Conservation (phyloP, 23 tunicate species). For the Halocynthia aurantium region DNA sequence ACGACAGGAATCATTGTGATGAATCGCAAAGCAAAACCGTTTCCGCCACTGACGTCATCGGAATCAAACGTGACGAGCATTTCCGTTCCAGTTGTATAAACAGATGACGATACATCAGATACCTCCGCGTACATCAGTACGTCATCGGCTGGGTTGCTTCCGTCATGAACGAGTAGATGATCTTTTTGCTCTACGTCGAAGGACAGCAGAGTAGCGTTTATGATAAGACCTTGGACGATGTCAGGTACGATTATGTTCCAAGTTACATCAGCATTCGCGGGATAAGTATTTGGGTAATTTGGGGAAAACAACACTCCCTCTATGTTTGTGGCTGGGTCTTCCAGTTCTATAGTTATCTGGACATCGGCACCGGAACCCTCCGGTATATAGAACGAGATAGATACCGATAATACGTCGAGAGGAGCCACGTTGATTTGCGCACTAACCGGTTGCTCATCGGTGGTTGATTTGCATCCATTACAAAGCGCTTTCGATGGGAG, state of each 20-base stretch:
- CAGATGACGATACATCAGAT: too few relatives aligned
- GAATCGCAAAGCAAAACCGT: too few relatives aligned
- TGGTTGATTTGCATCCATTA: neutral
- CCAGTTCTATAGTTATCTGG: slow-evolving; percentile 8
- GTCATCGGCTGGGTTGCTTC: neutral
- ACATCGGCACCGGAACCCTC: neutral
- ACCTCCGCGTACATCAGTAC: too few relatives aligned
- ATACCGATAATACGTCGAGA: slow-evolving; percentile 6
- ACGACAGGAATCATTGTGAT: too few relatives aligned
- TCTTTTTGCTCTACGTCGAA: slow-evolving; percentile 1
- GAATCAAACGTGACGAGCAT: too few relatives aligned
- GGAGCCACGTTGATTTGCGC: slow-evolving; percentile 9
- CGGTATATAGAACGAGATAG: slow-evolving; percentile 4
- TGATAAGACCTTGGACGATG: neutral
- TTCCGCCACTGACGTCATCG: too few relatives aligned
- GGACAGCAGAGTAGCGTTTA: neutral
- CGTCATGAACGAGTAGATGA: slow-evolving; percentile 22
- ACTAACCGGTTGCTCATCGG: neutral
- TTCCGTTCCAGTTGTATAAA: too few relatives aligned
- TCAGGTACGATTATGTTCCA: slow-evolving; percentile 16
- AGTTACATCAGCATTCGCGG: slow-evolving; percentile 7
- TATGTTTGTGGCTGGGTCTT: neutral
- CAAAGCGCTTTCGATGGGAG: neutral
- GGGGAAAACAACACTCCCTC: slow-evolving; percentile 12
- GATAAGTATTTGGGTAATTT: slow-evolving; percentile 19